These are phyloP conservation scores for Acleris holmiana DNA, from an alignment of 2,888 invertebrate species.

Conservation along the genomic window DNA sequence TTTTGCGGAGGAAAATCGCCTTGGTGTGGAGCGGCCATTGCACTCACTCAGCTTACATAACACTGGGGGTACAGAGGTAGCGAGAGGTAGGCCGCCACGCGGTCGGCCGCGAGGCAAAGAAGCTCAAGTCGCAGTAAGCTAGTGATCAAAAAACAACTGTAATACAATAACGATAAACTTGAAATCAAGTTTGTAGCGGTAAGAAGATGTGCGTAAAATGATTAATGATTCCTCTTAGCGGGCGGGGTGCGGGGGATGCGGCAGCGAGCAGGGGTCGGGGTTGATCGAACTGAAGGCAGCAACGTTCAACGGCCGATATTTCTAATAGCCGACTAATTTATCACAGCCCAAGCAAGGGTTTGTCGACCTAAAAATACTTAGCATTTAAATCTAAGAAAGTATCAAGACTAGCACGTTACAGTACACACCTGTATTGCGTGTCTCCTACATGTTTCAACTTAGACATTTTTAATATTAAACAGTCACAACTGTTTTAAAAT, in stretches of 20 bases:
- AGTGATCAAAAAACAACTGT: slow-evolving; percentile 58
- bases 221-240: slow-evolving; percentile 73
- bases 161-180: slow-evolving; percentile 54
- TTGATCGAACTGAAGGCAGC: slow-evolving; percentile 80
- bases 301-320: slow-evolving; percentile 71
- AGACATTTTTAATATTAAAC: slow-evolving; percentile 59
- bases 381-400: slow-evolving; percentile 25
- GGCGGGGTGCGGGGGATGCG: slow-evolving; percentile 52
- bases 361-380: slow-evolving; percentile 33
- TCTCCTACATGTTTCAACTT: slow-evolving; percentile 5
- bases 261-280: slow-evolving; percentile 55
- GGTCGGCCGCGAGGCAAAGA: slow-evolving; percentile 40
- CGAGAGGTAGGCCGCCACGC: slow-evolving; percentile 65
- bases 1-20: slow-evolving; percentile 61
- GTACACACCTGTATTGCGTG: slow-evolving; percentile 15
- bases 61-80: slow-evolving; percentile 77
- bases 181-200: slow-evolving; percentile 50
- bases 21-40: slow-evolving; percentile 77
- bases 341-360: too few relatives aligned
- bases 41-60: slow-evolving; percentile 81
- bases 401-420: slow-evolving; percentile 45
- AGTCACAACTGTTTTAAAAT: slow-evolving; percentile 46
- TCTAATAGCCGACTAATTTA: slow-evolving; percentile 60
- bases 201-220: slow-evolving; percentile 64
- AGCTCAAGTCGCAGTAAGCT: slow-evolving; percentile 51